Base-by-base conservation (phyloP, 2,113 vertebrate species). In the Oriolus oriolus region DNA sequence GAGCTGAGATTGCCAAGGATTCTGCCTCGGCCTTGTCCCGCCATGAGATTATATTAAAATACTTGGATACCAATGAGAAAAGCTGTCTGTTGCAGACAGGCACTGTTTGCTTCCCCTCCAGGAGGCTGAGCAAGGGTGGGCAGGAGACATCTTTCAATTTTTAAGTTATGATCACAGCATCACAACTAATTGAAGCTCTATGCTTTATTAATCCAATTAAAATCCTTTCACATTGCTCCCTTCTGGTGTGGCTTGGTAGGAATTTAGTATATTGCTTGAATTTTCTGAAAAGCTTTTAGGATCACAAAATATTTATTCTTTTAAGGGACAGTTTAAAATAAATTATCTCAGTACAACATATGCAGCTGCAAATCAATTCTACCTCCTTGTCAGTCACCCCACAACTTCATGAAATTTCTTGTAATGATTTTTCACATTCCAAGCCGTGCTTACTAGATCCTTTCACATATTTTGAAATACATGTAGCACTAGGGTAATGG, bases 341-440 rank as follows among this genome's bases (percentile, higher is more conserved):
- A 82, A 66, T 91, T 87, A 53, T 60, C 56, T 66, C 31, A 59
- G 37, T 76, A 47, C 8, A 60, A 69, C 93, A 97, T 66, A 69
- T 92, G 95, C 33, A 84, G 89, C 96, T 97, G 96, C 96, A 98
- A 98, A 70, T 98, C 97, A 98, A 49, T 53, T 41, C 50, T 56
- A 79, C 35, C 87, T 86, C 66, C 68, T 97, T 81, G 47, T 33
- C 77, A 84, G 84, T 80, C 90, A 86, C 56, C 52, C 49, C 61
- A 14, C 45, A 84, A 81, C 50, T 44, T 53, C 70, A 57, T 81
- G 39, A 77, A 76, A 84, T 41, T 54, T 21, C 42, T 84, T 42
- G 30, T 71, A 78, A 93, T 7, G 12, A 53, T 54, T n/a, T 47
- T 54, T 76, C 70, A 52, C 20, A 30, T 71, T 76, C 93, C 35